Evolutionary conservation across 2,113 vertebrate genomes (phyloP).

Genomic region (Trichechus manatus): DNA sequence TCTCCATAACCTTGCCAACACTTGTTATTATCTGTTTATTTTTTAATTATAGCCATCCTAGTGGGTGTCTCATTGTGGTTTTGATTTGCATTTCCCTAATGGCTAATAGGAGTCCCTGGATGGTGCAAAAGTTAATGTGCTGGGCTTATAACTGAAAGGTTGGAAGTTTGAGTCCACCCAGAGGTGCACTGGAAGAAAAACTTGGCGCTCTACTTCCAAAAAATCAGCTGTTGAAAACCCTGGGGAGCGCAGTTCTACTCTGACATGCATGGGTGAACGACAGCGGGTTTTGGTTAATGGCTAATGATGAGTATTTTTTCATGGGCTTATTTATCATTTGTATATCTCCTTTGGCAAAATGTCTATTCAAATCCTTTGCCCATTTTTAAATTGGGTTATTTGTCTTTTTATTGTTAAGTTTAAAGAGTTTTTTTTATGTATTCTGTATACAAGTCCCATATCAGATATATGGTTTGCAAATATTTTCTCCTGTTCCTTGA

Average conservation of each 20-base stretch:
- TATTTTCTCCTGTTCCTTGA: constrained; percentile 17
- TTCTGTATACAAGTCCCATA: constrained; percentile 16
- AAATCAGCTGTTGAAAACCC: background rate
- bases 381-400: constrained; percentile 13
- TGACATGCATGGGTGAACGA: background rate
- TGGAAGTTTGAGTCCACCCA: background rate
- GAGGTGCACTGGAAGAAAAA: background rate
- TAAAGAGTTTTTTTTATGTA: background rate
- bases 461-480: constrained; percentile 29
- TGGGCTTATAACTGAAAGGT: background rate
- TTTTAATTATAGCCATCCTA: background rate
- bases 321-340: background rate
- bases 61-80: background rate
- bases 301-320: background rate
- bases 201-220: background rate
- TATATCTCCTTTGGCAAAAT: constrained; percentile 48
- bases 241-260: background rate
- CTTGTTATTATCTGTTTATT: background rate
- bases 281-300: background rate
- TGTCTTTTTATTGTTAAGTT: constrained; percentile 47
- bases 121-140: background rate
- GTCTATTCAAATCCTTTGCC: background rate
- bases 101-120: background rate
- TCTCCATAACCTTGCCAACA: background rate
- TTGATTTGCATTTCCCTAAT: background rate